Percentiles rank a stretch among this genome's conserved stretches.
phyloP scores from a whole-genome alignment of 2,113 vertebrate genomes.

The Rissa tridactyla region DNA sequence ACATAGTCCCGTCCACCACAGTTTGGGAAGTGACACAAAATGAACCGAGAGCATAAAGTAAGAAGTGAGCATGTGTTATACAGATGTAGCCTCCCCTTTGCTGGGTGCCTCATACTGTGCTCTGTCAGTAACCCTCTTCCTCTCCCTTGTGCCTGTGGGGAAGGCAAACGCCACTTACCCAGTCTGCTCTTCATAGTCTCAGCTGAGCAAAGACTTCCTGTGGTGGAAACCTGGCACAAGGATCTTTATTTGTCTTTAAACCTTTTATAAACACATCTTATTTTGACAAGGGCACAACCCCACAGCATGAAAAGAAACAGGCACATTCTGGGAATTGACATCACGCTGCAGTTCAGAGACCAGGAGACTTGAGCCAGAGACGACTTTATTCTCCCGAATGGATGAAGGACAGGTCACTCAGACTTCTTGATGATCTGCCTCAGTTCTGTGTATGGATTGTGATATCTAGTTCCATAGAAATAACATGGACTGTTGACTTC shows the following conservation, averaged over 20 bases:
- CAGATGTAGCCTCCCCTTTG: background rate
- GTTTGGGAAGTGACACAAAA: background rate
- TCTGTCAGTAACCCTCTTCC: background rate
- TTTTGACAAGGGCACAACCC: background rate
- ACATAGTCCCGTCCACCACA: background rate
- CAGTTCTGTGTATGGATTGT: background rate
- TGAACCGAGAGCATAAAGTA: background rate
- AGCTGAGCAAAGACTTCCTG: background rate
- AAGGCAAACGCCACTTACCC: background rate
- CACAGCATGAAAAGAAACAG: background rate
- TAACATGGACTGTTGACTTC: background rate
- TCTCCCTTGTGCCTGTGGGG: background rate
- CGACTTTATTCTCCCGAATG: background rate
- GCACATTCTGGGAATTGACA: accelerated
- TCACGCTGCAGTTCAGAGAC: background rate
- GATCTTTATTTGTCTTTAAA: background rate
- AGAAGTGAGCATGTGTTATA: background rate
- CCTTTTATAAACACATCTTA: background rate
- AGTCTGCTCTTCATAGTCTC: background rate
- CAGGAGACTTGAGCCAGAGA: background rate
- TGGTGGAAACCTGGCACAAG: background rate
- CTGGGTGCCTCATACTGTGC: background rate
- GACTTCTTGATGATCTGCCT: background rate
- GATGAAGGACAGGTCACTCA: background rate
- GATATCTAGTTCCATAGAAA: background rate